Percentiles rank a stretch among this genome's conserved stretches.
These are phyloP conservation scores for Aricia agestis DNA, from an alignment of 1,140 invertebrate species.

Conservation along the genomic window DNA sequence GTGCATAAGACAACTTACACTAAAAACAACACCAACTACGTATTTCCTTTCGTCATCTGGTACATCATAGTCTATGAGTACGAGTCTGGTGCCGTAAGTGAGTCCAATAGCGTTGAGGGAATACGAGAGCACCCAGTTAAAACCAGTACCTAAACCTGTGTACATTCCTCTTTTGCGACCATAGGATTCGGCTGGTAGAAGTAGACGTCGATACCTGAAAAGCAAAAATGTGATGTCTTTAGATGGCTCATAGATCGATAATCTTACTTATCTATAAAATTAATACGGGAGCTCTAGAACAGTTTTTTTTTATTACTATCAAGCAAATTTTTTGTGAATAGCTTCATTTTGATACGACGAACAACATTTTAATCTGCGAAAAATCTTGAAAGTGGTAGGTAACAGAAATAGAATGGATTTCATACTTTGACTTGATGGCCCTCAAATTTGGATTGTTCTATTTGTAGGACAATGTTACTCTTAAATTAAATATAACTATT, in stretches of 20 bases:
- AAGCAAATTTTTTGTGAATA: no score
- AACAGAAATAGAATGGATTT: no score
- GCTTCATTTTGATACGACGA: no score
- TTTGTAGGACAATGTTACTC: no score
- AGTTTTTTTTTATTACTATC: no score
- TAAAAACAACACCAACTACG: constrained; percentile 80
- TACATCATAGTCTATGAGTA: constrained; percentile 77
- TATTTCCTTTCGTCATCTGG: constrained; percentile 76
- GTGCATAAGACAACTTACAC: constrained; percentile 69
- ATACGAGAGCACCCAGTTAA: constrained; percentile 86
- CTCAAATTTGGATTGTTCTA: no score
- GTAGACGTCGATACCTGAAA: constrained; percentile 77
- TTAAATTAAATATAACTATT: no score
- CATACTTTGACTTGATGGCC: no score
- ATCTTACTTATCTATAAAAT: no score
- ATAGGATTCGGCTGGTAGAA: constrained; percentile 80
- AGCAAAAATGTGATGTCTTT: neutral
- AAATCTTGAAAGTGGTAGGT: no score
- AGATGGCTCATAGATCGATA: neutral
- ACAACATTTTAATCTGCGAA: no score
- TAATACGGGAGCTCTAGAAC: no score
- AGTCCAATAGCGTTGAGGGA: constrained; percentile 87
- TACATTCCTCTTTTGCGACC: constrained; percentile 82
- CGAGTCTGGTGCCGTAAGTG: constrained; percentile 86
- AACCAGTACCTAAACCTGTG: constrained; percentile 81